A percentile compares a stretch with the other conserved stretches of the same genome.
Conservation (phyloP, 2,888 invertebrate species). For the Eustalomyia histrio region DNA sequence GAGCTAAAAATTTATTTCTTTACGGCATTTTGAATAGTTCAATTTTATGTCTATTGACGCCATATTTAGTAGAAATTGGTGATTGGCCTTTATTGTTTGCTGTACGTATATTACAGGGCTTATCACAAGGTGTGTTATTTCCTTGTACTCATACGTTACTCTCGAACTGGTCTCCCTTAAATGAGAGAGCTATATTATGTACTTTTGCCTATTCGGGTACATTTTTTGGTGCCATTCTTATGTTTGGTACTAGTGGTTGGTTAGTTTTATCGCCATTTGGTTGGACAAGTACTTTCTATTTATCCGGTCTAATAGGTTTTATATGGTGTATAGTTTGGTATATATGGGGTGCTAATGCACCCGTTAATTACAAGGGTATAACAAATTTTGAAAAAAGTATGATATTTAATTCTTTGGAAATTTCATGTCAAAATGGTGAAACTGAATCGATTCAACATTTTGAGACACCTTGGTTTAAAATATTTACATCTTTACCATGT, state of each 20-base stretch:
- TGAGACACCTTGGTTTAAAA: constrained; percentile 86
- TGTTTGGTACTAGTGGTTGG: constrained; percentile 85
- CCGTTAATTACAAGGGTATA: constrained; percentile 82
- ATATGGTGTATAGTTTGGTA: constrained; percentile 83
- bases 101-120: constrained; percentile 84
- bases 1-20: constrained; percentile 84
- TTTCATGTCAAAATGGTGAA: constrained; percentile 69
- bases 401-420: constrained; percentile 83
- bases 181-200: constrained; percentile 84
- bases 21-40: constrained; percentile 83
- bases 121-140: constrained; percentile 84
- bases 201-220: constrained; percentile 86
- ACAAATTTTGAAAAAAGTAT: constrained; percentile 83
- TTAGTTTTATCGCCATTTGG: constrained; percentile 85
- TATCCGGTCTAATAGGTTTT: constrained; percentile 84
- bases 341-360: constrained; percentile 84
- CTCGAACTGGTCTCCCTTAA: constrained; percentile 85
- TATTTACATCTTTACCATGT: constrained; percentile 87
- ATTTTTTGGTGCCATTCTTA: constrained; percentile 88
- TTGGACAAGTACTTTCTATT: constrained; percentile 89
- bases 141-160: constrained; percentile 85
- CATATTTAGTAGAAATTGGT: constrained; percentile 84
- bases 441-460: constrained; percentile 64
- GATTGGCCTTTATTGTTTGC: constrained; percentile 83
- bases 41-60: constrained; percentile 84